Conservation (phyloP, 1,140 invertebrate genomes). For the Octopus bimaculoides region DNA sequence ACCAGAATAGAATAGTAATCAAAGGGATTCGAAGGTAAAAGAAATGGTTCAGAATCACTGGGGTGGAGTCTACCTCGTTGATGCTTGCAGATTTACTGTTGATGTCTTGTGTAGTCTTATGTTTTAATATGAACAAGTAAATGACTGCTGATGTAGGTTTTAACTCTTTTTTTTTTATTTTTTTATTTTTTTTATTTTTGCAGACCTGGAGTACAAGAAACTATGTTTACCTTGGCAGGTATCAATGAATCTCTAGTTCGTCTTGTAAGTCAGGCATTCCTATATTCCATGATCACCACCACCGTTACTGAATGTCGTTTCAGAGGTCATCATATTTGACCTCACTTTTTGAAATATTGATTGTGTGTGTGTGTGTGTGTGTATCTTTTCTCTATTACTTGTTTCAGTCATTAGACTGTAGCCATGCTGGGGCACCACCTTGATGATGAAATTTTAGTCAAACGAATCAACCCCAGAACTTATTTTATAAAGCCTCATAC, state of each 20-base stretch:
- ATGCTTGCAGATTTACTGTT: too few species aligned
- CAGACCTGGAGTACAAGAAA: conserved; percentile 42
- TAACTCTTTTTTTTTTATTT: too few species aligned
- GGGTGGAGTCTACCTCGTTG: too few species aligned
- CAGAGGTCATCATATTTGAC: too few species aligned
- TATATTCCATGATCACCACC: neutral
- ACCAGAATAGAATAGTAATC: too few species aligned
- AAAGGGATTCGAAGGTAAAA: too few species aligned
- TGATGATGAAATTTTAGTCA: neutral
- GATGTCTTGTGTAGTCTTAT: too few species aligned
- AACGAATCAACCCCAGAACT: conserved; percentile 8
- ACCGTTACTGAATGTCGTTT: too few species aligned
- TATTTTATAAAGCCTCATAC: too few species aligned
- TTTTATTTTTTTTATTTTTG: neutral
- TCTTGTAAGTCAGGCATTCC: neutral
- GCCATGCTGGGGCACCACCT: neutral
- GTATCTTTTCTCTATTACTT: neutral
- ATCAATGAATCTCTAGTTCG: conserved; percentile 39
- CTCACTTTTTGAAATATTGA: neutral
- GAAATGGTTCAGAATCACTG: too few species aligned
- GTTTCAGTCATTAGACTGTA: neutral
- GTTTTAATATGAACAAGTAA: too few species aligned
- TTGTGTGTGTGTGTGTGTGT: neutral
- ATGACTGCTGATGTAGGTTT: too few species aligned
- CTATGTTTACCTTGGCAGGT: conserved; percentile 28